Evolutionary conservation across 2,113 vertebrate species (phyloP).

Genomic region (Kryptolebias marmoratus): DNA sequence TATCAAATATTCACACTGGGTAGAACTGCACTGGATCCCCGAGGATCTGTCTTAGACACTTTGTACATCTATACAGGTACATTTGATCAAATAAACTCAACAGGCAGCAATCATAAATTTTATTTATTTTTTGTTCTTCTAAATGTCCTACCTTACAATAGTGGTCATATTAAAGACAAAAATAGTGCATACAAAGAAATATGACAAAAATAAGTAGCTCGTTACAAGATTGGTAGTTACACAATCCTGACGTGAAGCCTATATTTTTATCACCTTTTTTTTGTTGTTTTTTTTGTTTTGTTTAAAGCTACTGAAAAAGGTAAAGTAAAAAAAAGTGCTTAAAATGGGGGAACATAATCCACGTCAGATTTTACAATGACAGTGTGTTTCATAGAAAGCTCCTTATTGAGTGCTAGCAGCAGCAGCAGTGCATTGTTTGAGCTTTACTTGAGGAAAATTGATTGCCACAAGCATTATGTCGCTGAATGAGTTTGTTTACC

Average conservation of each 20-base stretch:
- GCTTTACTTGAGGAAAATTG: conserved; percentile 69
- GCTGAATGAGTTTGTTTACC: conserved; percentile 77
- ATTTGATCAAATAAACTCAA: conserved; percentile 46
- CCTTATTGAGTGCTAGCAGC: conserved; percentile 50
- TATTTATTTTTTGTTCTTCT: conserved; percentile 7
- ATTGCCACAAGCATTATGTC: conserved; percentile 74
- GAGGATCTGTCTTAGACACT: conserved; percentile 39
- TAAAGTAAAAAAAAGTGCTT: conserved; percentile 18
- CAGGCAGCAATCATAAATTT: conserved; percentile 17
- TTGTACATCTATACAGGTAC: conserved; percentile 51
- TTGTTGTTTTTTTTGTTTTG: not conserved
- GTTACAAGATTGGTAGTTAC: not conserved
- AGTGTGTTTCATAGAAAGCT: conserved; percentile 40
- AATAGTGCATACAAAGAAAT: conserved; percentile 6
- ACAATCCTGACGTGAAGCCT: not conserved
- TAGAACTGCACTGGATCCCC: conserved; percentile 50
- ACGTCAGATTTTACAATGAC: conserved; percentile 61
- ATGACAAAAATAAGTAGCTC: not conserved
- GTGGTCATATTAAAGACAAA: conserved; percentile 8
- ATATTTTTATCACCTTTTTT: no score
- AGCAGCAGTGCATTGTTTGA: conserved; percentile 61
- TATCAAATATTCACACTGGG: conserved; percentile 73
- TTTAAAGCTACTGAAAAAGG: conserved; percentile 6
- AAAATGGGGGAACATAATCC: conserved; percentile 45
- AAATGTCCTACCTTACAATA: conserved; percentile 5